Conservation (phyloP, 1,140 invertebrate species). For the Protaetia brevitarsis region DNA sequence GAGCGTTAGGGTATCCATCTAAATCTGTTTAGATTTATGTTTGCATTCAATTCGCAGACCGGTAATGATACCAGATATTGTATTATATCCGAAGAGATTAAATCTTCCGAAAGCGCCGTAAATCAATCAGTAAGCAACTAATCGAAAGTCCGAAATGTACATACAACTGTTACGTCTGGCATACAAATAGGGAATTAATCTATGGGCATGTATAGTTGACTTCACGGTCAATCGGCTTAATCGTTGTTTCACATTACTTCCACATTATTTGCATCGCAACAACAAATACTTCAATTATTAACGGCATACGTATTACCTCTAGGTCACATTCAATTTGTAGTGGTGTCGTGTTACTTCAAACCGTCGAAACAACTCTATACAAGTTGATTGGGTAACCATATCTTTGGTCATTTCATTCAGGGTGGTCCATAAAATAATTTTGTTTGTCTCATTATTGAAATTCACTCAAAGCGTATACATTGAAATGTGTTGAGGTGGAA, state of each 20-base stretch:
- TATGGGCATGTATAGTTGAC: not conserved
- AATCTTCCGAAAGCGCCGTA: not conserved
- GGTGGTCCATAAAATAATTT: not conserved
- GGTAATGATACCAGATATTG: not conserved
- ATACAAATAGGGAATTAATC: slow-evolving; percentile 1
- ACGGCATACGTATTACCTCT: not conserved
- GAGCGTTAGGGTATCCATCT: too few species aligned
- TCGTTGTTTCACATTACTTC: not conserved
- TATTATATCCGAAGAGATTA: not conserved
- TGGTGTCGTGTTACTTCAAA: not conserved
- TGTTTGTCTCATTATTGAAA: too few species aligned
- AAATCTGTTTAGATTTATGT: too few species aligned
- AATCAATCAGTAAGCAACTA: slow-evolving; percentile 14
- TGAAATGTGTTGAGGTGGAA: too few species aligned
- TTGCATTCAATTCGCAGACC: not conserved
- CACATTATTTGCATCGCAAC: not conserved
- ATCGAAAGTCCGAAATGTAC: slow-evolving; percentile 2
- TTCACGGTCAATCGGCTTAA: slow-evolving; percentile 4
- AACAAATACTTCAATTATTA: not conserved
- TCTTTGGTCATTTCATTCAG: not conserved
- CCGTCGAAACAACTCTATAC: not conserved
- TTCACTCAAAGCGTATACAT: too few species aligned
- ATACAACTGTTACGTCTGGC: slow-evolving; percentile 4
- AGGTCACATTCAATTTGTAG: not conserved
- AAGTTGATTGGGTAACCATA: not conserved